Evolutionary conservation across 2,113 vertebrate species (phyloP), one percentile per base, ranked within the genome.

Genomic region (Panurus biarmicus): DNA sequence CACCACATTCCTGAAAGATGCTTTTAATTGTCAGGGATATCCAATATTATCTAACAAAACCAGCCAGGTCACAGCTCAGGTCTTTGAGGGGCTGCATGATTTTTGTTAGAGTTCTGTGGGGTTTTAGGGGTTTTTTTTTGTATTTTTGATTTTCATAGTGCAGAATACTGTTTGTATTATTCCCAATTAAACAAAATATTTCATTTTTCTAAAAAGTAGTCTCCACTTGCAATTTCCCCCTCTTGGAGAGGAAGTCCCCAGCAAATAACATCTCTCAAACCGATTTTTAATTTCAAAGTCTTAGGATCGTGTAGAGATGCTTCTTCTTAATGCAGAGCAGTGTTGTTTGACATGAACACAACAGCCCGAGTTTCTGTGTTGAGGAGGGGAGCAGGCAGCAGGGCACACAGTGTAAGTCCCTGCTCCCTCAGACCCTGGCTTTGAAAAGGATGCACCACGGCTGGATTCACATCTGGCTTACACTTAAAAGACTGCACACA

Each of bases 391-490:
- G 26, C 62, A 35, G 62, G 48, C 35, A 29, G 40, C 18, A 44
- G 36, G 29, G 53, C 53, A 78, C 53, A 24, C 1, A 80, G 19
- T 12, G 4, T 11, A 45, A 36, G 23, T 38, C 48, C 50, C 54
- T 65, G 45, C 16, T 76, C 36, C 51, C 47, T 74, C 53, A 50
- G 22, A n/a, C 10, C 8, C 26, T 38, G 58, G 28, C 53, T 90
- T 75, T 65, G 54, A 42, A 79, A 90, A 26, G 82, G 66, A 31
- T 79, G 62, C 14, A 17, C 50, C 45, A 33, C 0, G 3, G 28
- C 76, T 78, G 62, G 62, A 79, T 69, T 69, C 64, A 93, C 93
- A 87, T 87, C 67, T 85, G 94, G 66, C 42, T 70, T 66, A 45
- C 2, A 3, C 50, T 80, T 90, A 48, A 90, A 79, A 86, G 83